A percentile compares a stretch with the other conserved stretches of the same genome.
Conservation (phyloP, 2,113 vertebrate genomes). For the Euleptes europaea region DNA sequence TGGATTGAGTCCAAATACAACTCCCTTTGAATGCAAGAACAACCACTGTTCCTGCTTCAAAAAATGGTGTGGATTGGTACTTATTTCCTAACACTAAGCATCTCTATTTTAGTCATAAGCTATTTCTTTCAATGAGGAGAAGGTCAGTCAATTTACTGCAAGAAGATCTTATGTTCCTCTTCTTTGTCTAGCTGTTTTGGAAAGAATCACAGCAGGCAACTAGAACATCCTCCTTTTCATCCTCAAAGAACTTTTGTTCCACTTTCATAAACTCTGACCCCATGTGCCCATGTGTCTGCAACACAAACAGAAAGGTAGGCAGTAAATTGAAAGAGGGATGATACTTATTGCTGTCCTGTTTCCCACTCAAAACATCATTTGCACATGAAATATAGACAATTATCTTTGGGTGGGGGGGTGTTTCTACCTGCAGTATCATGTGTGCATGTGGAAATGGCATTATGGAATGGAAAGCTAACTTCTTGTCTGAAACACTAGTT, state of each 20-base stretch:
- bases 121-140: slow-evolving; percentile 36
- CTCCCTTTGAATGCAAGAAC: slow-evolving; percentile 48
- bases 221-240: background rate
- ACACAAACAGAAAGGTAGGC: background rate
- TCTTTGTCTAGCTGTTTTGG: slow-evolving; percentile 14
- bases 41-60: slow-evolving; percentile 12
- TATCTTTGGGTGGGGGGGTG: background rate
- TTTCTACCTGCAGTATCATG: background rate
- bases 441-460: background rate
- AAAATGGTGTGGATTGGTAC: background rate
- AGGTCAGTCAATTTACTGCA: background rate
- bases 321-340: background rate
- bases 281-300: background rate
- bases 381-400: background rate
- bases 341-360: background rate
- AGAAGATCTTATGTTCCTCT: slow-evolving; percentile 13
- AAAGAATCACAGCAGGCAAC: slow-evolving; percentile 1
- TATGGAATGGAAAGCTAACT: background rate
- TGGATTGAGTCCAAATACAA: slow-evolving; percentile 52
- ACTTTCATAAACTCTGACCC: background rate
- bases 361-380: background rate
- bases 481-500: background rate
- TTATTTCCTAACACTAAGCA: background rate
- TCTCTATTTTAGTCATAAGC: slow-evolving; percentile 12
- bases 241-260: background rate